These are phyloP conservation scores for Heteractis magnifica DNA, from an alignment of 92 coral and sea anemone species.

Conservation along the genomic window DNA sequence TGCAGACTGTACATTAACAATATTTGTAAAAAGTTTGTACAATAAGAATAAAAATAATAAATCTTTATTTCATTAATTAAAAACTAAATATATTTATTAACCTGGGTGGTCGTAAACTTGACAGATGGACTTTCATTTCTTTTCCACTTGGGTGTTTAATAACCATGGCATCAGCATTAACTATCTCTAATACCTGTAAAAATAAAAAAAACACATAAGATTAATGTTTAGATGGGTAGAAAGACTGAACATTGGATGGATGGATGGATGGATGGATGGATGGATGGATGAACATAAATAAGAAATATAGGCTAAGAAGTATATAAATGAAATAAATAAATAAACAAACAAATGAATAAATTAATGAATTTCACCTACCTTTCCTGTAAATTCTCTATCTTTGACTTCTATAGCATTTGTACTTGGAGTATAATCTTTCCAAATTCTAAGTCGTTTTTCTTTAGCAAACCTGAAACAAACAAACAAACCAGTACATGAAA, in stretches of 20 bases:
- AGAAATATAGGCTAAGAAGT: too few species aligned
- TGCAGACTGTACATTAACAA: background rate
- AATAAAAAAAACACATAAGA: background rate
- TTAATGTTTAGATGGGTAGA: background rate
- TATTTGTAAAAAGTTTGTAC: background rate
- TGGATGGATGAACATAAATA: background rate
- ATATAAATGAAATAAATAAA: background rate
- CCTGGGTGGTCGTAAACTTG: slow-evolving; percentile 98
- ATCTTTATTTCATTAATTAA: too few species aligned
- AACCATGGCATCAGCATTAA: slow-evolving; percentile 94
- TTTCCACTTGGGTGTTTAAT: slow-evolving; percentile 71
- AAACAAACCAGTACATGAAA: background rate
- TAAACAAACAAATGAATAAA: background rate
- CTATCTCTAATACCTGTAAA: slow-evolving; percentile 78
- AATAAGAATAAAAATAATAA: background rate
- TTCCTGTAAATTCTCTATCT: slow-evolving; percentile 91
- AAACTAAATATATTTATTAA: background rate
- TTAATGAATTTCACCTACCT: slow-evolving; percentile 46
- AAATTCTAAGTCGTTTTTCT: slow-evolving; percentile 79
- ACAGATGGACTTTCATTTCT: slow-evolving; percentile 80
- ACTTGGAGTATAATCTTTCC: slow-evolving; percentile 89
- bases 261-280: background rate
- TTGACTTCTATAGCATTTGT: slow-evolving; percentile 65
- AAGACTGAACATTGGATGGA: background rate
- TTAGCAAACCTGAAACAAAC: slow-evolving; percentile 73